A percentile compares a stretch with the other conserved stretches of the same genome.
Conservation (phyloP, 2,797 vertebrate species). For the Lacerta viridis region DNA sequence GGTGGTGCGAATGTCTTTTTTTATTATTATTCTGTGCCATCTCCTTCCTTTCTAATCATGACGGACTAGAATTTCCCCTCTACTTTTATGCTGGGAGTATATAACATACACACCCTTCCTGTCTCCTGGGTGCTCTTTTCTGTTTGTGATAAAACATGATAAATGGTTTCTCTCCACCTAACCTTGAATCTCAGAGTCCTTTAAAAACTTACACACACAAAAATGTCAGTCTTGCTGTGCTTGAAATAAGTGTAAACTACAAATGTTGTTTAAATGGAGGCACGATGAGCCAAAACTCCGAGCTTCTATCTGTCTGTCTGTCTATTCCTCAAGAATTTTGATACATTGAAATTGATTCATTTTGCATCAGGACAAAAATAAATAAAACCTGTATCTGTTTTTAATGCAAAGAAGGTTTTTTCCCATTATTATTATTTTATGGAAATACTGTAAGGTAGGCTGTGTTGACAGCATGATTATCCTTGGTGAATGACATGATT, state of each 20-base stretch:
- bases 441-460: neutral
- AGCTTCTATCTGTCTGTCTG: neutral
- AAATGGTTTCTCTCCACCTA: constrained; percentile 54
- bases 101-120: neutral
- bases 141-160: constrained; percentile 57
- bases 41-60: constrained; percentile 39
- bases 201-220: constrained; percentile 41
- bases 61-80: constrained; percentile 46
- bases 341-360: neutral
- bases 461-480: neutral
- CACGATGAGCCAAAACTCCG: neutral
- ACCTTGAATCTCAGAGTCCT: constrained; percentile 39
- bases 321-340: neutral
- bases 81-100: neutral
- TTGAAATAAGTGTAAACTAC: neutral
- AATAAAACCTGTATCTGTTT: neutral
- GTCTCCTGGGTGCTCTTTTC: constrained; percentile 25
- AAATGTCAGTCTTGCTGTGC: constrained; percentile 17
- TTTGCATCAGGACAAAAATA: neutral
- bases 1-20: neutral
- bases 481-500: constrained; percentile 3
- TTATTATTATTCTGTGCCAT: constrained; percentile 17
- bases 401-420: neutral
- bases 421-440: neutral
- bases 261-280: constrained; percentile 25